Conservation (phyloP, 1,140 invertebrate species). For the Eubasilissa regina region DNA sequence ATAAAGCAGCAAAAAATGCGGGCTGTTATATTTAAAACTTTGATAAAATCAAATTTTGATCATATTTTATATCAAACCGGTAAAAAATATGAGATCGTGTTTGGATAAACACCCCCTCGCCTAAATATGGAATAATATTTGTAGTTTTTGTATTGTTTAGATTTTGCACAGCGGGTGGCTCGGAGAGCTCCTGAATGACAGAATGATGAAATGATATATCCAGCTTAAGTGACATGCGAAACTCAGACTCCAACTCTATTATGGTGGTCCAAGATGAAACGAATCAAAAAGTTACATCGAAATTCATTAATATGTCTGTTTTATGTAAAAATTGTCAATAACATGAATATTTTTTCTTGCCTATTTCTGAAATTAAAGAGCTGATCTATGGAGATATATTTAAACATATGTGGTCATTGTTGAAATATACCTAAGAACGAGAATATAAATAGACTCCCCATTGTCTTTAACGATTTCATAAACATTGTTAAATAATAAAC, state of each 20-base stretch:
- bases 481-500: slow-evolving; percentile 1
- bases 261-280: slow-evolving; percentile 47
- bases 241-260: slow-evolving; percentile 36
- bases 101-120: slow-evolving; percentile 45
- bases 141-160: slow-evolving; percentile 34
- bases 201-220: slow-evolving; percentile 56
- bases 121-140: slow-evolving; percentile 44
- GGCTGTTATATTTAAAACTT: slow-evolving; percentile 23
- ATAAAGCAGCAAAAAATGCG: slow-evolving; percentile 35
- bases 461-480: too few relatives aligned
- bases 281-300: slow-evolving; percentile 17
- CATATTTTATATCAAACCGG: slow-evolving; percentile 31
- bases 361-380: background rate
- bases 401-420: too few relatives aligned
- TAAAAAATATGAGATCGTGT: slow-evolving; percentile 49
- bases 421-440: too few relatives aligned
- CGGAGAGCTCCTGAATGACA: slow-evolving; percentile 47
- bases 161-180: slow-evolving; percentile 35
- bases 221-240: slow-evolving; percentile 47
- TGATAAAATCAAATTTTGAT: slow-evolving; percentile 33
- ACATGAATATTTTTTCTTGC: slow-evolving; percentile 1
- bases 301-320: slow-evolving; percentile 18
- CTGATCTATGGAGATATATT: too few relatives aligned
- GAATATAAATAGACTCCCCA: too few relatives aligned
- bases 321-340: slow-evolving; percentile 12